These are phyloP conservation scores for Plotosus lineatus DNA, from an alignment of 2,113 vertebrate species.

Conservation along the genomic window DNA sequence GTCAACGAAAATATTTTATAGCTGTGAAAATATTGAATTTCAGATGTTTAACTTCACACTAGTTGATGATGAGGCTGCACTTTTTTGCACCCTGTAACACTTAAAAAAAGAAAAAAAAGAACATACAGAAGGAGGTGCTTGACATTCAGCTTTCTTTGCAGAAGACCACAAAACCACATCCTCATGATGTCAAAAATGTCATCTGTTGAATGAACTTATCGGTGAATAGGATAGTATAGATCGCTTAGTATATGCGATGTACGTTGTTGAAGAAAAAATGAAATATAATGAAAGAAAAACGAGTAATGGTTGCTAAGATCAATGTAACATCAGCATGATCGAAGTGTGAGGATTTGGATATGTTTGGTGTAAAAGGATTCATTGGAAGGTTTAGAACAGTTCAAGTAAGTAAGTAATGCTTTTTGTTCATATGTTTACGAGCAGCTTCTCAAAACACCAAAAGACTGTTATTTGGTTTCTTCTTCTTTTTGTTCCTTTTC, in stretches of 20 bases:
- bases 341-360: constrained; percentile 8
- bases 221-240: constrained; percentile 3
- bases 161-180: constrained; percentile 49
- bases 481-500: constrained; percentile 1
- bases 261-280: neutral
- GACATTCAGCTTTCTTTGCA: constrained; percentile 8
- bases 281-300: neutral
- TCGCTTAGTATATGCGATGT: neutral
- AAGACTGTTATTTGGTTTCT: neutral
- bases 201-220: constrained; percentile 34
- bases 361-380: neutral
- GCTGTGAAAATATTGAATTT: neutral
- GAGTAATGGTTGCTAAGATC: neutral
- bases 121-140: constrained; percentile 18
- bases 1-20: neutral
- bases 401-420: neutral
- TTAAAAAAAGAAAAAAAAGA: neutral
- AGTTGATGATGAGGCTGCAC: constrained; percentile 33
- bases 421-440: neutral
- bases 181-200: constrained; percentile 37
- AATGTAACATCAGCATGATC: neutral
- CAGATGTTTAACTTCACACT: neutral
- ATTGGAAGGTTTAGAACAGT: neutral
- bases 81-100: constrained; percentile 12
- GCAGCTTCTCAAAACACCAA: neutral